These are phyloP conservation scores for Orientallactaga sibirica DNA, from an alignment of 2,797 vertebrate species.

Conservation along the genomic window DNA sequence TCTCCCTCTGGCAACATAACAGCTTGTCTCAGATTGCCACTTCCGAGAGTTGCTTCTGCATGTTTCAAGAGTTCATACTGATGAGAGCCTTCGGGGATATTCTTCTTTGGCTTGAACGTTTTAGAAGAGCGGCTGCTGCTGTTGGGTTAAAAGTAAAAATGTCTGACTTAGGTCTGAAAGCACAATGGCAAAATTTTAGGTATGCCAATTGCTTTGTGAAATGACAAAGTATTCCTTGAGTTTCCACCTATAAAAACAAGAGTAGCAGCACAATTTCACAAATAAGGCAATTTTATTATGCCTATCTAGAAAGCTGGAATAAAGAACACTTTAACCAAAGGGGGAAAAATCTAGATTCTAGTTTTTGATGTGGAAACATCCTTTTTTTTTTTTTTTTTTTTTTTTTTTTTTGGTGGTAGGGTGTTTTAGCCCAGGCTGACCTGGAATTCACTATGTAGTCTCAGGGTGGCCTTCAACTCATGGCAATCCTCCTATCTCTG, in stretches of 20 bases:
- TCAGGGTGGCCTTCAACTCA: too few species aligned
- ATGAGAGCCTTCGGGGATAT: constrained; percentile 97
- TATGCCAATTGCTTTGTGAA: not conserved
- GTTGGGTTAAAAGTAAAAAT: constrained; percentile 62
- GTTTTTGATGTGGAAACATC: not conserved
- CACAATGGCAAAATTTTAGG: constrained; percentile 28
- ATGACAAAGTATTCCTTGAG: not conserved
- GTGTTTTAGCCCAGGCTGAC: too few species aligned
- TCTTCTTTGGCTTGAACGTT: constrained; percentile 98
- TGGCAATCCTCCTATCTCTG: too few species aligned
- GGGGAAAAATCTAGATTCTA: not conserved
- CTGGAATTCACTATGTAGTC: too few species aligned
- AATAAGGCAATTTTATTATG: not conserved
- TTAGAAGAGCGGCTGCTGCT: constrained; percentile 96
- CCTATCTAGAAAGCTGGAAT: not conserved
- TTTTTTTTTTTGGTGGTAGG: too few species aligned
- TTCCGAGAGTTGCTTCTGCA: constrained; percentile 96
- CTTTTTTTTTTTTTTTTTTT: too few species aligned
- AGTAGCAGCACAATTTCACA: constrained; percentile 38
- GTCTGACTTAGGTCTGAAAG: constrained; percentile 14
- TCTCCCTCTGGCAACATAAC: constrained; percentile 98
- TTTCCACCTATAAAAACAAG: not conserved
- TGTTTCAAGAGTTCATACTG: constrained; percentile 98
- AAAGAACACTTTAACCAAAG: constrained; percentile 12
- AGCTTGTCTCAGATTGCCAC: constrained; percentile 96